Conservation (phyloP, 2,888 invertebrate species). For the Yponomeuta plumbellus region DNA sequence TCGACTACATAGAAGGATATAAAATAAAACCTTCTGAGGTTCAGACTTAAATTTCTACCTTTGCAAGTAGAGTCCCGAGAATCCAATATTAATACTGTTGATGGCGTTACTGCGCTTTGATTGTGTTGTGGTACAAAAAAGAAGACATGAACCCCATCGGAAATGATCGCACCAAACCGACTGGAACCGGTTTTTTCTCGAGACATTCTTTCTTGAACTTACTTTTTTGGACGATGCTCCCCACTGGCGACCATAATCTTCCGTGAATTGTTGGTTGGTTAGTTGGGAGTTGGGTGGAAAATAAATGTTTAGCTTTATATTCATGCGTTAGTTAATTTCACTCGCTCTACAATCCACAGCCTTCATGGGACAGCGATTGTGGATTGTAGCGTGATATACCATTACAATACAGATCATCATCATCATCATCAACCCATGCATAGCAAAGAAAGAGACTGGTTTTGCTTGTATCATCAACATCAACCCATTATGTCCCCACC, state of each 20-base stretch:
- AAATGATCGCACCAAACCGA: slow-evolving; percentile 47
- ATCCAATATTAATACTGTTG: neutral
- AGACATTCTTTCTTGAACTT: slow-evolving; percentile 25
- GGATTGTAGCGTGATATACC: too few relatives aligned
- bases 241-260: slow-evolving; percentile 17
- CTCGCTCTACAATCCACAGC: neutral
- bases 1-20: too few relatives aligned
- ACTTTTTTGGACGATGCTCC: slow-evolving; percentile 14
- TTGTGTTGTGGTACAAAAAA: slow-evolving; percentile 11
- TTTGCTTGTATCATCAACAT: too few relatives aligned
- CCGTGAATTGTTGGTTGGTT: slow-evolving; percentile 2
- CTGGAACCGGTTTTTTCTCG: slow-evolving; percentile 67
- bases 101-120: slow-evolving; percentile 29
- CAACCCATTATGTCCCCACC: too few relatives aligned
- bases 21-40: too few relatives aligned
- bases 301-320: neutral
- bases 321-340: neutral
- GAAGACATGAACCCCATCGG: slow-evolving; percentile 73
- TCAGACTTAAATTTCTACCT: too few relatives aligned
- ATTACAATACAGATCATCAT: too few relatives aligned
- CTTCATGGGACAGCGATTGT: too few relatives aligned
- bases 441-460: too few relatives aligned
- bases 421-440: too few relatives aligned
- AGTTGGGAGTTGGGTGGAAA: too few relatives aligned
- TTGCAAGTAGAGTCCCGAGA: too few relatives aligned